Evolutionary conservation across 2,797 vertebrate genomes (phyloP).

Genomic region (Etheostoma perlongum): DNA sequence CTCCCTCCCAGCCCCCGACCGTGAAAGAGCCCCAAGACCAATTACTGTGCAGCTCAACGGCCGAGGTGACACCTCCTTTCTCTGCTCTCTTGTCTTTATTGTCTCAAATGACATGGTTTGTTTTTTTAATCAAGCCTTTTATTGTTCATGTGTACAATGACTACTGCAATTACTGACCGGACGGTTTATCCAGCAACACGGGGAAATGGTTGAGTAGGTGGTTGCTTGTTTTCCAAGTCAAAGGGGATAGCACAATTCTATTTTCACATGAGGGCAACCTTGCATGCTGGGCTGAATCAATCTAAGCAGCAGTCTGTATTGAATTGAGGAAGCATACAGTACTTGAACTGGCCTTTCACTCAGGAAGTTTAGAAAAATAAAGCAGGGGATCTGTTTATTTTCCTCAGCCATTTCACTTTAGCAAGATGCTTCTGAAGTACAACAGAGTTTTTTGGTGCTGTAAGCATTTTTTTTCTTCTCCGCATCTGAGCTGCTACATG

Average conservation of each 20-base stretch:
- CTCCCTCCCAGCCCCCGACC: constrained; percentile 61
- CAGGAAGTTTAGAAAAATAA: constrained; percentile 54
- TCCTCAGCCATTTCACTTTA: constrained; percentile 49
- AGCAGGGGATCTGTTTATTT: constrained; percentile 41
- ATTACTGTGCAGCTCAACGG: constrained; percentile 78
- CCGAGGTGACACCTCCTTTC: constrained; percentile 75
- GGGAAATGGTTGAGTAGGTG: constrained; percentile 61
- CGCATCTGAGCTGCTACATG: constrained; percentile 55
- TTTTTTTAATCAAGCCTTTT: constrained; percentile 76
- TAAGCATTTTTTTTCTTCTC: constrained; percentile 57
- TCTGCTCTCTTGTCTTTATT: constrained; percentile 66
- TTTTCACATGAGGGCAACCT: constrained; percentile 42
- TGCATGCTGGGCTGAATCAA: constrained; percentile 49
- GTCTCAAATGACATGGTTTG: constrained; percentile 77
- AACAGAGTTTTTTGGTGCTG: constrained; percentile 48
- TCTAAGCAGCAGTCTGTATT: constrained; percentile 38
- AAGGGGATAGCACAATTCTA: constrained; percentile 51
- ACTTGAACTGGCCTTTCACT: constrained; percentile 44
- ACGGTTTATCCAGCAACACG: constrained; percentile 65
- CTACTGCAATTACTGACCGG: constrained; percentile 75
- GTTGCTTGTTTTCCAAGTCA: constrained; percentile 42
- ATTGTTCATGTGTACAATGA: constrained; percentile 75
- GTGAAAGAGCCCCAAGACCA: constrained; percentile 81
- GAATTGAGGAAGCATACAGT: constrained; percentile 35
- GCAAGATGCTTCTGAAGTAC: constrained; percentile 44